Base-by-base conservation (phyloP, 2,888 invertebrate genomes). In the Stenchaetothrips biformis region DNA sequence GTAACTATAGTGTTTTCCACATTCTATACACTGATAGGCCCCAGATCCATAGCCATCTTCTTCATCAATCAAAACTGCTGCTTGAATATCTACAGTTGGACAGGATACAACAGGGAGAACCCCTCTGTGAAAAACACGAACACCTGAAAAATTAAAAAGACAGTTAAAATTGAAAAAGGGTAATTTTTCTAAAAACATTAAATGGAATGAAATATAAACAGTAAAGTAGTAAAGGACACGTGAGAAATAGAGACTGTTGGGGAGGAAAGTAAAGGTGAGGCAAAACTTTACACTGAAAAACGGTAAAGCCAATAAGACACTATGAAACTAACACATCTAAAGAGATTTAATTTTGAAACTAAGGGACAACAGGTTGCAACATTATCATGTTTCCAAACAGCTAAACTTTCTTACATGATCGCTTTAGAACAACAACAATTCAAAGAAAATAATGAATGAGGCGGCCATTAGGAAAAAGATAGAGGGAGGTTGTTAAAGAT, bases 1-100 rank as follows among this genome's bases (percentile, higher is more conserved):
- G 62, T 81, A 79, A 53, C 48, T 79, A 78, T 81, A 82, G 11
- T 25, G 67, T 25, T 25, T 74, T 21, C 67, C 67, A 74, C 67
- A 74, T 21, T 74, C 67, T 11, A 7, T 8, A 25, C 67, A 74
- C 67, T 74, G 67, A 21, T 25, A 74, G 21, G 25, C 21, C 11
- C 67, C 67, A 25, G 67, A 21, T 25, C 67, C 67, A 74, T 21
- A 25, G 11, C 67, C 67, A 25, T 74, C 21, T 21, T 74, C 67
- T 25, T 25, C 67, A 21, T 25, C 11, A 25, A 74, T 11, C 3
- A 74, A 7, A 25, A 21, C 21, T 0, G 67, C 7, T 2, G 25
- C 67, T 74, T 74, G 25, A n/a, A 25, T 25, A 74, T 21, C 25
- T 21, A 25, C 21, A 25, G 67, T 21, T 21, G 67, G 25, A 21